Percentiles rank a stretch among this genome's conserved stretches.
These are phyloP conservation scores for Eidolon dupreanum DNA, from an alignment of 2,797 vertebrate species.

Conservation along the genomic window DNA sequence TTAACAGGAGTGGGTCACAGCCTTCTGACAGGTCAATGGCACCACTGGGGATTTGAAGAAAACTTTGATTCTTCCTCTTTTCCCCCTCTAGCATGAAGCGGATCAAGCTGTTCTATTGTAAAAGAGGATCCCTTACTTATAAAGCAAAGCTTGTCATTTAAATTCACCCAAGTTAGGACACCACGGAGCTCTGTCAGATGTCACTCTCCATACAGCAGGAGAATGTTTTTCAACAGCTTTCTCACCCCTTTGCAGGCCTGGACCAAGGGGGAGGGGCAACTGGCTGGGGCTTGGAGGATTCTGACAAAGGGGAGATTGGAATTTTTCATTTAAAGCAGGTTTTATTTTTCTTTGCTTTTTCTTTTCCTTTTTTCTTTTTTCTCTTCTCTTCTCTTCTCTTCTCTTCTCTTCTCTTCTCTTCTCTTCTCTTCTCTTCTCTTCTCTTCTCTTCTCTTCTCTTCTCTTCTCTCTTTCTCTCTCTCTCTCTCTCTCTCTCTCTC, in stretches of 20 bases:
- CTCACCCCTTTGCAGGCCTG: slow-evolving; percentile 85
- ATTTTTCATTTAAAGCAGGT: slow-evolving; percentile 78
- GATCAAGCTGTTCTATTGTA: slow-evolving; percentile 89
- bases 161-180: slow-evolving; percentile 89
- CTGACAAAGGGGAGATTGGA: slow-evolving; percentile 76
- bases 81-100: slow-evolving; percentile 80
- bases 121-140: slow-evolving; percentile 85
- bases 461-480: no score
- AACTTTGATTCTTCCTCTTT: slow-evolving; percentile 89
- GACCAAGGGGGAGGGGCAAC: slow-evolving; percentile 85
- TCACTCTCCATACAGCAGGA: slow-evolving; percentile 88
- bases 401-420: no score
- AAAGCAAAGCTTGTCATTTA: slow-evolving; percentile 90
- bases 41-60: slow-evolving; percentile 85
- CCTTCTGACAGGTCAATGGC: slow-evolving; percentile 86
- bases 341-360: slow-evolving; percentile 81
- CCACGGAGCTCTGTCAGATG: slow-evolving; percentile 88
- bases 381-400: no score
- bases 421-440: no score
- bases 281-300: slow-evolving; percentile 82
- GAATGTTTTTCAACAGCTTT: slow-evolving; percentile 89
- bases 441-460: no score
- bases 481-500: no score
- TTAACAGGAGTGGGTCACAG: slow-evolving; percentile 86
- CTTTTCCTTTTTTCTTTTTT: slow-evolving; percentile 77